Percentiles rank a stretch among this genome's conserved stretches.
Evolutionary conservation across 2,797 vertebrate genomes (phyloP).

Genomic region (Myripristis jacobus): DNA sequence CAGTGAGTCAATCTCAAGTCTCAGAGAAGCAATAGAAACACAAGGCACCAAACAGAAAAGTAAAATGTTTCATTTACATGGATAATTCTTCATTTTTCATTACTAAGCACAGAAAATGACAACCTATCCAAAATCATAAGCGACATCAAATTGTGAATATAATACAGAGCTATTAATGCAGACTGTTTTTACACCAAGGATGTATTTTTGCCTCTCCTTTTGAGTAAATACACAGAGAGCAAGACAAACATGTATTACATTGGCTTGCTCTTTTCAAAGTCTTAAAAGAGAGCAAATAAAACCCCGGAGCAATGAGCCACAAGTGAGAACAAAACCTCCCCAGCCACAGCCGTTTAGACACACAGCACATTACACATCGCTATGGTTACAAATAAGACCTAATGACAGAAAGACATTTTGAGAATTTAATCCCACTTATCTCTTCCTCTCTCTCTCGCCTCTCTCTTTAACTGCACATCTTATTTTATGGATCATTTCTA

Average conservation of each 20-base stretch:
- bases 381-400: not conserved
- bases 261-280: not conserved
- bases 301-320: not conserved
- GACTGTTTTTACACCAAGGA: no score
- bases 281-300: not conserved
- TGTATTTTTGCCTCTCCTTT: not conserved
- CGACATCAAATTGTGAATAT: not conserved
- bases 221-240: not conserved
- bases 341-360: not conserved
- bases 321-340: slow-evolving; percentile 2
- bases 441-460: not conserved
- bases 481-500: not conserved
- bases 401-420: not conserved
- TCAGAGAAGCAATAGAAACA: not conserved
- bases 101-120: not conserved
- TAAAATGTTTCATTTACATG: not conserved
- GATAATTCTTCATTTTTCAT: not conserved
- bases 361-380: not conserved
- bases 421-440: not conserved
- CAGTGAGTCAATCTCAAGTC: not conserved
- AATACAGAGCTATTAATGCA: not conserved
- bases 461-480: not conserved
- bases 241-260: not conserved
- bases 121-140: not conserved
- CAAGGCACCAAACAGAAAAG: not conserved